phyloP scores from a whole-genome alignment of 1,140 invertebrate genomes.

The Pomacea maculata region DNA sequence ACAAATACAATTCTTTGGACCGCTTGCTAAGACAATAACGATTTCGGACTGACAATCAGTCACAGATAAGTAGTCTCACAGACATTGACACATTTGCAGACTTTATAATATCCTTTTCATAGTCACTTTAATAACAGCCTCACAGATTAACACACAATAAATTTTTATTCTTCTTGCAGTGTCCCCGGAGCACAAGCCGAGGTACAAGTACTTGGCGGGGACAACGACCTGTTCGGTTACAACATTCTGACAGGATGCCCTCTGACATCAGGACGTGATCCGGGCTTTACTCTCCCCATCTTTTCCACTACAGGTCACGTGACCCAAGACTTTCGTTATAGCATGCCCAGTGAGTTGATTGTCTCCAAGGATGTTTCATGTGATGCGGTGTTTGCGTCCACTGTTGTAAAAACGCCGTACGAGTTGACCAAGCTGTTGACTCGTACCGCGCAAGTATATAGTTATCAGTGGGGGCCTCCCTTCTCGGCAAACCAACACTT shows the following conservation, averaged over 20 bases:
- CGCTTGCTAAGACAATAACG: no score
- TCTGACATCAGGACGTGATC: slow-evolving; percentile 26
- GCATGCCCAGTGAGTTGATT: no score
- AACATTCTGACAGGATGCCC: slow-evolving; percentile 31
- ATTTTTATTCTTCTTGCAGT: no score
- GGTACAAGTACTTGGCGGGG: neutral
- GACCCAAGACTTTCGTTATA: no score
- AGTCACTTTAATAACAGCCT: no score
- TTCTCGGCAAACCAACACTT: neutral
- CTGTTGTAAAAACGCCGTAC: neutral
- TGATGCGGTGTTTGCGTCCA: neutral
- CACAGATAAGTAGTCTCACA: no score
- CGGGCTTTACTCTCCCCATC: slow-evolving; percentile 33
- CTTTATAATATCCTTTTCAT: no score
- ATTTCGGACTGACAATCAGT: no score
- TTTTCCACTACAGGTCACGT: neutral
- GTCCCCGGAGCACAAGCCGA: no score
- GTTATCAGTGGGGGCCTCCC: neutral
- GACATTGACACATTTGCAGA: no score
- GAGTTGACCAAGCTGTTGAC: neutral
- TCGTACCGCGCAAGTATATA: neutral
- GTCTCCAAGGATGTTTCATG: neutral
- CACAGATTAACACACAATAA: no score
- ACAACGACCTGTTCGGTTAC: slow-evolving; percentile 31
- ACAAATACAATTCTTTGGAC: no score